Base-by-base conservation (phyloP, 1,140 invertebrate genomes). In the Pinna nobilis region DNA sequence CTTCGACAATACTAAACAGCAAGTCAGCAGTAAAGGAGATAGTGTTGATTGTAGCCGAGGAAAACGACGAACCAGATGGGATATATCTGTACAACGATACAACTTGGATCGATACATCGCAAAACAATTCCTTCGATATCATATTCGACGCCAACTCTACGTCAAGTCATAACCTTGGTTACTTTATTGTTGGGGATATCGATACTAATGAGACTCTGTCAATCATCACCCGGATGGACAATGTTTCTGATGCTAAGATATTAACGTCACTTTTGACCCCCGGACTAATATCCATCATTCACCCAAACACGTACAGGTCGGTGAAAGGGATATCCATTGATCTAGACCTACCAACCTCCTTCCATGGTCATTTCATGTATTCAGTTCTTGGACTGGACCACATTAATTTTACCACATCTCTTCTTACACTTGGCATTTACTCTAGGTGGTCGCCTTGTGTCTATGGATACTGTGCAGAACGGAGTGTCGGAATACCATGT, bases 331-430 rank as follows among this genome's bases (percentile, higher is more conserved):
- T 63, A 41, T 44, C 30, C 35, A 23, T 33, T 35, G 37, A 63
- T 11, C 39, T 63, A 9, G 20, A 25, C n/a, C 28, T 44, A 33
- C 28, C 39, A 18, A 63, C 39, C 11, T 30, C n/a, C 9, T 63
- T 63, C 37, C 39, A 63, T 41, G 59, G 59, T 23, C 35, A 63
- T 25, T 63, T 63, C 13, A 37, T 39, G 9, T 63, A 63, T 28
- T 63, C 39, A 2, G 28, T 63, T 11, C 28, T 63, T 25, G 59
- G 59, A 15, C 39, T 25, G 39, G 59, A 63, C 25, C 39, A 20
- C 6, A 25, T 28, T 1, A 63, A 44, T 20, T 39, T 23, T 28
- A 41, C 20, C 59, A 63, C 59, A n/a, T 33, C 39, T 25, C 35
- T 33, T 11, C 39, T 63, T n/a, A 37, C 39, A 15, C 28, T 23